Percentiles rank a stretch among this genome's conserved stretches.
phyloP scores from a whole-genome alignment of 2,113 vertebrate genomes.

The Aythya baeri region DNA sequence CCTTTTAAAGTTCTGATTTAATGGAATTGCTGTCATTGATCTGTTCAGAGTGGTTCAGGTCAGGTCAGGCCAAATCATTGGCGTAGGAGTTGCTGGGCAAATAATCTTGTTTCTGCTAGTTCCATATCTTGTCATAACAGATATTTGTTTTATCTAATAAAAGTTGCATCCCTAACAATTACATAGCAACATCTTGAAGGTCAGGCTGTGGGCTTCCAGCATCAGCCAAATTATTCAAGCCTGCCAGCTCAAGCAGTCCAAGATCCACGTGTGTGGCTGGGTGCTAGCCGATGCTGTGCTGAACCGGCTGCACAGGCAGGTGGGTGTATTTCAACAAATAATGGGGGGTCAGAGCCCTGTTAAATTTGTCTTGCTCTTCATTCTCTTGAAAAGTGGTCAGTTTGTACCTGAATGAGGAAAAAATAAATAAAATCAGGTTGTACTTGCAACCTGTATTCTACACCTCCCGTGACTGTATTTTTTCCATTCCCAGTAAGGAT shows the following conservation, averaged over 20 bases:
- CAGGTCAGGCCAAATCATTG: background rate
- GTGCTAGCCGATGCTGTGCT: fast-evolving
- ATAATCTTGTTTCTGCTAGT: background rate
- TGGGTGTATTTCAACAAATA: background rate
- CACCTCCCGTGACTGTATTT: fast-evolving
- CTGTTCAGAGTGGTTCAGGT: background rate
- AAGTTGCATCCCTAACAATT: background rate
- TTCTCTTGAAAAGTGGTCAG: background rate
- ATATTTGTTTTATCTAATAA: background rate
- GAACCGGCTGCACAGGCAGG: background rate
- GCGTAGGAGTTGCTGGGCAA: background rate
- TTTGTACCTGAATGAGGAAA: too few relatives aligned
- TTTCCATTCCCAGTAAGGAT: background rate
- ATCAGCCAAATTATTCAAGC: background rate
- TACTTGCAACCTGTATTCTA: background rate
- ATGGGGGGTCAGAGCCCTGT: background rate
- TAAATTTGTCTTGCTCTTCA: background rate
- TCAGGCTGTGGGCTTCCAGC: background rate
- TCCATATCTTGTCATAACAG: background rate
- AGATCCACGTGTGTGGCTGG: fast-evolving
- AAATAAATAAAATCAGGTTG: background rate
- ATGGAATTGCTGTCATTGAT: background rate
- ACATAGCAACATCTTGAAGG: background rate
- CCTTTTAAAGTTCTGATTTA: background rate
- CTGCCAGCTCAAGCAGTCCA: background rate